Evolutionary conservation across 2,888 invertebrate species (phyloP), one percentile per base, ranked within the genome.

Genomic region (Catonia carolina): DNA sequence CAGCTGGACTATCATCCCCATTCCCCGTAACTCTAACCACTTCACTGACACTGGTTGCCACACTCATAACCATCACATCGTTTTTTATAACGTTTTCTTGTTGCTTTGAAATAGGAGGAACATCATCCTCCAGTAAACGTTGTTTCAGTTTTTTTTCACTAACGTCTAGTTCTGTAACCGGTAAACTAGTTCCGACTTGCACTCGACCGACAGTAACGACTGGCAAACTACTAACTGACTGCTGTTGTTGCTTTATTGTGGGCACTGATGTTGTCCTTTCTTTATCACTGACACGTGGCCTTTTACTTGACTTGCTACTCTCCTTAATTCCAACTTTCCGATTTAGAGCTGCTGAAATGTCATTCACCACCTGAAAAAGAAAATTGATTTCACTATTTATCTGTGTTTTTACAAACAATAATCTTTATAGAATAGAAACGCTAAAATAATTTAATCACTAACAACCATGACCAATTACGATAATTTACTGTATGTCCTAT

Each of bases 71-170:
- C n/a, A 36, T 35, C 12, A 53, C 15, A 36, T 45, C 48, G 15
- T 41, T 41, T 17, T 41, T 41, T 17, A 41, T 41, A 31, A 52
- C 55, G 50, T 4, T 42, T 20, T 41, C 20, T 18, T 35, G 1
- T 14, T 7, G 23, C 31, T 33, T 18, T 41, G 35, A 37, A n/a
- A 47, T 2, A 15, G 22, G 17, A 15, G 23, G 20, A 18, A 50
- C 51, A 41, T 58, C 68, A 47, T 73, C 76, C 65, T 81, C 80
- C 59, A 79, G 67, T 42, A 80, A 67, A 59, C 79, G 75, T 64
- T 81, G 79, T 63, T 80, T 81, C 53, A 80, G 77, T 65, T 79
- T 79, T 31, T 78, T 78, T 66, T 80, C 79, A 0, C 71, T 72
- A 45, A 74, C 69, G 57, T 72, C 77, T 62, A 72, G 72, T 63